Evolutionary conservation across 2,113 vertebrate genomes (phyloP).

Genomic region (Sapajus apella): DNA sequence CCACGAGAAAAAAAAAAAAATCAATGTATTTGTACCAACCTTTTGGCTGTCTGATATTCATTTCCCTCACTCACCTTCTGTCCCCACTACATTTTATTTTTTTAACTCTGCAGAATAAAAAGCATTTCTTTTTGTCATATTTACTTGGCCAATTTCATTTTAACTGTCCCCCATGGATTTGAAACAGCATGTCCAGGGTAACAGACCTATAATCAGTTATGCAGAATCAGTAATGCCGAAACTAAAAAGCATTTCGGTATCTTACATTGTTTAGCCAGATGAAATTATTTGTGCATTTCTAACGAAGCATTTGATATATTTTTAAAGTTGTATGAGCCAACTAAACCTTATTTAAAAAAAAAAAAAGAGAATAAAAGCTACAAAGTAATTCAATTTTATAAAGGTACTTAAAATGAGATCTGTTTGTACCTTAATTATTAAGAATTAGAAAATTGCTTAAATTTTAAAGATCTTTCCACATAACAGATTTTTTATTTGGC

Average conservation of each 20-base stretch:
- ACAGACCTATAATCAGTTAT: not conserved
- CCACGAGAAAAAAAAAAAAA: constrained; percentile 59
- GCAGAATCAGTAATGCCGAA: not conserved
- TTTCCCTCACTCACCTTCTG: constrained; percentile 41
- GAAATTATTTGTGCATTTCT: not conserved
- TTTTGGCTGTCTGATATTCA: constrained; percentile 50
- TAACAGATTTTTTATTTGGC: not conserved
- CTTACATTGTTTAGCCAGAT: not conserved
- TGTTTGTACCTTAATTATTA: not conserved
- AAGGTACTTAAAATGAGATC: not conserved
- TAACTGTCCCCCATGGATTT: constrained; percentile 29
- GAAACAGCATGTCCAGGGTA: constrained; percentile 15
- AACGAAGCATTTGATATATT: not conserved
- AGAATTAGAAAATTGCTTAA: constrained; percentile 10
- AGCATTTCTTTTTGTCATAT: constrained; percentile 50
- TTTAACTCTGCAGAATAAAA: constrained; percentile 37
- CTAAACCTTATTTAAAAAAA: not conserved
- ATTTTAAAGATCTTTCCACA: constrained; percentile 29
- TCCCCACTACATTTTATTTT: not conserved
- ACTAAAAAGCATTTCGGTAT: not conserved
- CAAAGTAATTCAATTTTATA: constrained; percentile 9
- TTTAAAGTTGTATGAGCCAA: not conserved
- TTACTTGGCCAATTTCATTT: constrained; percentile 54
- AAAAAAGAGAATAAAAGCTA: not conserved
- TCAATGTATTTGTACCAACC: not conserved